Evolutionary conservation across 2,113 vertebrate species (phyloP), one percentile per base, ranked within the genome.

Genomic region (Saimiri boliviensis): DNA sequence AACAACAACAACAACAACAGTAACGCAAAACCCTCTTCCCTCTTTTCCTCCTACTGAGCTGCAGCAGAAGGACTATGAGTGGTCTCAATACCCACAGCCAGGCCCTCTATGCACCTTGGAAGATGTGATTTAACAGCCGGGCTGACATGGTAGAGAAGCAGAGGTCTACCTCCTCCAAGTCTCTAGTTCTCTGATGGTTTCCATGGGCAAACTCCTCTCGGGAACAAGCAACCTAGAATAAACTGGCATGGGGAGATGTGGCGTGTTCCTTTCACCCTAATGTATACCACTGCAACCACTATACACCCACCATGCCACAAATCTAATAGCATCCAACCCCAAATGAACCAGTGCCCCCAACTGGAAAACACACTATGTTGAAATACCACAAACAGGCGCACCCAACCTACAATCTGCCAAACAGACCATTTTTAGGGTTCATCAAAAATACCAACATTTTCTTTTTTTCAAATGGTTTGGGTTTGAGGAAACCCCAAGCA

Each of bases 401-500:
- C 32, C 42, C 76, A 76, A 2, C 32, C 56, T 10, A 14, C 5
- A 66, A 60, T n/a, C 35, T 45, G 4, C 91, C 47, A 88, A 45
- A 80, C 6, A 80, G 70, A 13, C 20, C 32, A 6, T n/a, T 6
- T 63, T 23, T 52, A 49, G 79, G 40, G 27, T 23, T 92, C 91
- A 37, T 84, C 76, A 95, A 56, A 89, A 63, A 86, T 23, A 80
- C 7, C 79, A 89, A 81, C 68, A 35, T 60, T 79, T 70, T 30
- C 42, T 42, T 45, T 42, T 49, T 58, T 27, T 66, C 42, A 70
- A 90, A 87, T 0, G 30, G 11, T 93, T 92, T 86, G 84, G 49
- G 56, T 96, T 92, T 96, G 54, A 95, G 71, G 77, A 97, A 97
- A 87, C 63, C 45, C 76, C 84, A 87, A 79, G 37, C 14, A n/a